phyloP scores from a whole-genome alignment of 1,140 invertebrate genomes.

The Philotrypesis tridentata region DNA sequence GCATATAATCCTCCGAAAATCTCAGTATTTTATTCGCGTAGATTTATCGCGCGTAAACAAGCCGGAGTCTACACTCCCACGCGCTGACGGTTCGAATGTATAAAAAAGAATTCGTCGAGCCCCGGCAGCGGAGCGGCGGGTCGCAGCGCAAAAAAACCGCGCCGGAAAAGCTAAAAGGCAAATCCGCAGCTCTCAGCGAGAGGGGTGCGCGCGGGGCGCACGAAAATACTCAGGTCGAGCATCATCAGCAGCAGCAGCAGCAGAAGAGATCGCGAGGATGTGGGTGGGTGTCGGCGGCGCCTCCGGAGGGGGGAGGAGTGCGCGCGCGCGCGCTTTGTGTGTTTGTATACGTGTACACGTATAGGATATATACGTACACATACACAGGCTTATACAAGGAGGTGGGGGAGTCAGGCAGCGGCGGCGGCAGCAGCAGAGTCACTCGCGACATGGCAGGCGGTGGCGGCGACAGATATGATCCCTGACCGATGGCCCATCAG shows the following conservation, averaged over 20 bases:
- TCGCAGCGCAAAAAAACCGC: too few relatives aligned
- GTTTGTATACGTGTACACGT: too few relatives aligned
- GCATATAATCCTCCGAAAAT: too few relatives aligned
- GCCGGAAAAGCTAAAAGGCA: too few relatives aligned
- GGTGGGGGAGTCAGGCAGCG: constrained; percentile 63
- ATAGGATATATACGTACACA: neutral
- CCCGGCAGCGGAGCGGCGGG: too few relatives aligned
- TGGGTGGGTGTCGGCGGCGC: neutral
- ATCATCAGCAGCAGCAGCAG: neutral
- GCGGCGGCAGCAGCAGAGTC: neutral
- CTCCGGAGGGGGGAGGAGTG: neutral
- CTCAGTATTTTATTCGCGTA: too few relatives aligned
- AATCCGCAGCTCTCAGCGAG: too few relatives aligned
- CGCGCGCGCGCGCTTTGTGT: too few relatives aligned
- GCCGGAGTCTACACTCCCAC: too few relatives aligned
- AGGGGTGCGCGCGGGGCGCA: neutral
- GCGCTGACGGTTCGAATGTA: too few relatives aligned
- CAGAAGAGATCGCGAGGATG: neutral
- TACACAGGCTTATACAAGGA: constrained; percentile 26
- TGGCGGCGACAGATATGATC: constrained; percentile 54
- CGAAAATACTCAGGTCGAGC: neutral
- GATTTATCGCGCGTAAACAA: too few relatives aligned
- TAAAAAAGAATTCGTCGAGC: too few relatives aligned
- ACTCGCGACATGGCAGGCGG: constrained; percentile 35
- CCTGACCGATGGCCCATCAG: constrained; percentile 69